Base-by-base conservation (phyloP, 64 coral and sea anemone genomes). In the Montipora foliosa region DNA sequence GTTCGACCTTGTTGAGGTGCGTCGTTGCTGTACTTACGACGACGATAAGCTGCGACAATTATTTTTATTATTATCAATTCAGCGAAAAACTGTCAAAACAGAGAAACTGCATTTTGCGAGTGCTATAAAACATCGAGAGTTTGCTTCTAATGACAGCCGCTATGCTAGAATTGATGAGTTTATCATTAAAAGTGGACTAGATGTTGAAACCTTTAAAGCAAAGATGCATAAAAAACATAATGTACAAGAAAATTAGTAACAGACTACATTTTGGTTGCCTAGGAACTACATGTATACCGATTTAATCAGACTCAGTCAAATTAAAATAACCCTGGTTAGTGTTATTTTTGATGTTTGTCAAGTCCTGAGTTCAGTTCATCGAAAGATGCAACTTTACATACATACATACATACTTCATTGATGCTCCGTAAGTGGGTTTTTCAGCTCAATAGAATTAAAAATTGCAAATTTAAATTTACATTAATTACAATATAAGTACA, bases 151-250 rank as follows among this genome's bases (percentile, higher is more conserved):
- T 29, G 29, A 29, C 29, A 29, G 29, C 29, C 1, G 1, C 29
- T 29, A 29, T 29, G 29, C 29, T 29, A 29, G 29, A 29, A 1
- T 29, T 29, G 29, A 29, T 29, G 29, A 29, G 29, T 29, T 29
- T 29, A 29, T 29, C 29, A 29, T 29, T 29, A 29, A 29, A 29
- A 29, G 22, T 74, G 70, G 22, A 74, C 70, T 74, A 7, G n/a
- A 74, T 24, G 20, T 24, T 20, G 70, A 50, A 51, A 51, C 76
- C 17, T 79, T 79, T 79, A 15, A 51, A 19, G 12, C 76, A 10
- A 79, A 51, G 44, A 79, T 79, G 76, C 19, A 51, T n/a, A n/a
- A 79, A 51, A 79, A 79, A 50, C 76, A 47, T 57, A 51, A 74
- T 2, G 5, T 74, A 29, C 19, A 74, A 9, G 1, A 74, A 29